Base-by-base conservation (phyloP, 2,113 vertebrate species). In the Pygoscelis adeliae region DNA sequence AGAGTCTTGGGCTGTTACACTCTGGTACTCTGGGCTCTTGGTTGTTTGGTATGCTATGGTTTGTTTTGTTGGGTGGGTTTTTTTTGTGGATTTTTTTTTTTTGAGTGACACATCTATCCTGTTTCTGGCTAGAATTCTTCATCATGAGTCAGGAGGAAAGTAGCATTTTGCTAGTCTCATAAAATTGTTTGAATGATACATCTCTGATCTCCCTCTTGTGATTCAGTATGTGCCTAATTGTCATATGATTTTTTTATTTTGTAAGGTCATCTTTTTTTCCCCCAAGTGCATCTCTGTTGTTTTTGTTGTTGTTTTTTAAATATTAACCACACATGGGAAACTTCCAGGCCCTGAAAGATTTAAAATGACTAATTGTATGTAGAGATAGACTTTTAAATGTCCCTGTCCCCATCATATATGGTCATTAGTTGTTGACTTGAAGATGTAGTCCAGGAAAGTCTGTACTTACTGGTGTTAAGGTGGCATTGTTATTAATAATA, bases 141-240 rank as follows among this genome's bases (percentile, higher is more conserved):
- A 59, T 94, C 21, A 23, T 90, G 91, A 96, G 78, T 96, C 84
- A 94, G 76, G 71, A 92, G 32, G 40, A 90, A 92, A 78, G 61
- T 34, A 80, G 58, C 66, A 66, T 89, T 95, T 94, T 95, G 13
- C 26, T 87, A 58, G 36, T 85, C 58, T 82, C 50, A 82, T 62
- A 91, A 94, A 94, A 59, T 61, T 87, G 26, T 85, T 94, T 10
- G 74, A 91, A 72, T 85, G 81, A 76, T 93, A 58, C 62, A 84
- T 91, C 55, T 92, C 55, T 90, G 70, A 83, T 96, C 30, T 91
- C 16, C 8, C 11, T 92, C 36, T 76, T 84, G 52, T 92, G 93
- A 91, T 94, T 96, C 95, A 94, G 20, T 70, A 36, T 94, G 29
- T 94, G 81, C 66, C 73, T 92, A 66, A 70, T 79, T 85, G 71